phyloP scores from a whole-genome alignment of 2,797 vertebrate species.

The Onychomys torridus region DNA sequence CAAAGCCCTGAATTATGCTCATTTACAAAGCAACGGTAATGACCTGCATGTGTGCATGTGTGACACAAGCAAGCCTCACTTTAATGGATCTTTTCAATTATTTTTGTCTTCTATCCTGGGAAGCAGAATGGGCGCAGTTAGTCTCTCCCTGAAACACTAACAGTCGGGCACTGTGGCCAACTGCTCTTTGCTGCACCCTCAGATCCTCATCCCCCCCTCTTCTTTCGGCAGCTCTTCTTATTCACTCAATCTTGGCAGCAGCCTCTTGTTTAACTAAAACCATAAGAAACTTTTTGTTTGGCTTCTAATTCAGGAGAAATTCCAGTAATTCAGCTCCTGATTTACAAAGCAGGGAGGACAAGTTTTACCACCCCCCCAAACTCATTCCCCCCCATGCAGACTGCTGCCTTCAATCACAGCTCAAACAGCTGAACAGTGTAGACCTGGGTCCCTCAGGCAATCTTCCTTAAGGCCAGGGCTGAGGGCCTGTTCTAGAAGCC shows the following conservation, averaged over 20 bases:
- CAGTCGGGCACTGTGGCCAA: not conserved
- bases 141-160: not conserved
- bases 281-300: slow-evolving; percentile 79
- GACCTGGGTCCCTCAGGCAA: not conserved
- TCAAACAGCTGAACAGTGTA: slow-evolving; percentile 32
- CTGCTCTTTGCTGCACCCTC: not conserved
- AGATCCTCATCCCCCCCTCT: slow-evolving; percentile 11
- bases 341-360: slow-evolving; percentile 5
- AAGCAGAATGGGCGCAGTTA: not conserved
- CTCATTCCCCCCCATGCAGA: not conserved
- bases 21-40: slow-evolving; percentile 58
- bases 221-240: slow-evolving; percentile 65
- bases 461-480: not conserved
- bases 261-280: slow-evolving; percentile 79
- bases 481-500: not conserved
- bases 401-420: not conserved
- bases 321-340: slow-evolving; percentile 72
- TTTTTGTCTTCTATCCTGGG: not conserved
- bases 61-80: not conserved
- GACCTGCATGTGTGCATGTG: not conserved
- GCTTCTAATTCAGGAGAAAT: slow-evolving; percentile 77
- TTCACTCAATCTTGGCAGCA: slow-evolving; percentile 72
- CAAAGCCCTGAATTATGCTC: slow-evolving; percentile 29
- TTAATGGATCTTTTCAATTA: not conserved
- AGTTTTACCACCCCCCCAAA: not conserved